Evolutionary conservation across 2,113 vertebrate genomes (phyloP).

Genomic region (Athene noctua): DNA sequence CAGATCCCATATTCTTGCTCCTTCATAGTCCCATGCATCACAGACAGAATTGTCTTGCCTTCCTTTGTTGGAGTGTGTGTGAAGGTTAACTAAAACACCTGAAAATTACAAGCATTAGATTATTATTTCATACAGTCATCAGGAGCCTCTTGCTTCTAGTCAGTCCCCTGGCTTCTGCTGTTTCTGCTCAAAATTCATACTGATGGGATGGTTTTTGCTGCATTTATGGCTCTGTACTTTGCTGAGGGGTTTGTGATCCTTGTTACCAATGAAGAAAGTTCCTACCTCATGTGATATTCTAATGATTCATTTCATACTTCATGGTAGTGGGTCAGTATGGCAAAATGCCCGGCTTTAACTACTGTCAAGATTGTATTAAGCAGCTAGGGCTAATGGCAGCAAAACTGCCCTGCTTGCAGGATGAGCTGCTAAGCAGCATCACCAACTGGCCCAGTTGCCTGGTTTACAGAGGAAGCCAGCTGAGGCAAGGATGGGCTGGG

Average conservation of each 20-base stretch:
- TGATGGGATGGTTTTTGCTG: not conserved
- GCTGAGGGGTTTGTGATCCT: not conserved
- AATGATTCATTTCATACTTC: not conserved
- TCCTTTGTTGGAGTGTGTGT: not conserved
- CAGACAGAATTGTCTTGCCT: not conserved
- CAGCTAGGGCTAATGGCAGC: not conserved
- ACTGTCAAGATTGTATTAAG: not conserved
- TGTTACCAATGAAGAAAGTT: not conserved
- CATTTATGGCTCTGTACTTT: not conserved
- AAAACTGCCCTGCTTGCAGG: not conserved
- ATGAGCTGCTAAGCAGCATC: conserved; percentile 4
- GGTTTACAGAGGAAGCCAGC: not conserved
- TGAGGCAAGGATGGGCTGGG: conserved; percentile 3
- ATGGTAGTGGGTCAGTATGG: not conserved
- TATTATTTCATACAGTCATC: not conserved
- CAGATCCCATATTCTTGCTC: not conserved
- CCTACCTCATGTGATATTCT: not conserved
- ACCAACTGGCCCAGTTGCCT: not conserved
- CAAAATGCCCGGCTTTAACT: not conserved
- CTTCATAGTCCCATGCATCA: not conserved
- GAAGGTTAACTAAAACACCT: not conserved
- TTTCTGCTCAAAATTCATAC: not conserved
- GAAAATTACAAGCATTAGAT: not conserved
- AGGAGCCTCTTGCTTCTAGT: not conserved
- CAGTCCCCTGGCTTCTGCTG: not conserved